Evolutionary conservation across 1,140 invertebrate species (phyloP), one percentile per base, ranked within the genome.

Genomic region (Drosophila carrolli): DNA sequence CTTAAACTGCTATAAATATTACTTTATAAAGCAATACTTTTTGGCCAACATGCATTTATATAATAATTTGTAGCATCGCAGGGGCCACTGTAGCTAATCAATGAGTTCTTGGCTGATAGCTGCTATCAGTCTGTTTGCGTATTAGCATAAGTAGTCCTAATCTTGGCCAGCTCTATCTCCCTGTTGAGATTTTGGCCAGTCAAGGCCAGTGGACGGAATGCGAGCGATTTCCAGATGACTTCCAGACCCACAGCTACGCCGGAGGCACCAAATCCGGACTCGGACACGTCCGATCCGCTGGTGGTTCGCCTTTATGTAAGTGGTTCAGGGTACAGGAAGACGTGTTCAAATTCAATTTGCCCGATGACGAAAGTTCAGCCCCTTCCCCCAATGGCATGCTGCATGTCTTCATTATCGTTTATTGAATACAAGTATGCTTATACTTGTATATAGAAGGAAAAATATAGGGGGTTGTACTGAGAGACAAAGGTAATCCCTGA

Each of bases 311-410:
- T 53, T 81, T 82, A 82, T 78, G 75, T 41, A 81, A 81, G 51
- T 65, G 66, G 60, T 38, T 43, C 60, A 66, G 58, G 60, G 81
- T 59, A 86, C 82, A 88, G 82, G 82, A 86, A 88, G 82, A 86
- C 82, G 82, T 86, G 82, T 86, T 75, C 67, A 86, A 88, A 88
- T 75, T 83, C 75, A 68, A 32, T 79, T 82, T 83, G 54, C 32
- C 44, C 54, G 29, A 48, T 53, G 51, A 53, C 38, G 60, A 63
- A 63, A 63, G 27, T 14, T 48, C 13, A 32, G 16, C 43, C 47
- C 68, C 51, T 40, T 32, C 32, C 57, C 37, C 46, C 54, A 73
- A 43, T 66, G 71, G 72, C 58, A 75, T 75, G 72, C 72, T 75
- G 72, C 44, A 63, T 63, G 71, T 29, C 67, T 62, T 54, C 47